These are phyloP conservation scores for Plemyria rubiginata DNA, from an alignment of 2,888 invertebrate genomes.

Conservation along the genomic window DNA sequence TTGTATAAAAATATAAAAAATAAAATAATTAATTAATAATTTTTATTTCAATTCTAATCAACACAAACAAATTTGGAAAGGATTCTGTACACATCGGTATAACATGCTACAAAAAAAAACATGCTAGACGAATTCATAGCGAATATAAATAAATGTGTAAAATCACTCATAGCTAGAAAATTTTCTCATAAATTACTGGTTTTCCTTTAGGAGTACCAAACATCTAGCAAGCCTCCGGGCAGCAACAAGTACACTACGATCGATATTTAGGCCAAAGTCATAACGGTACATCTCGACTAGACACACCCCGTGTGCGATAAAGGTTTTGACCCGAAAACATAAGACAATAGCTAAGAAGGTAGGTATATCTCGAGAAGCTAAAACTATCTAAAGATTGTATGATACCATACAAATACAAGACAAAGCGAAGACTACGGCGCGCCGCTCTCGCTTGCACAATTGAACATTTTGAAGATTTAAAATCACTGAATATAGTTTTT, in stretches of 20 bases:
- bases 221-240: not conserved
- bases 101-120: no score
- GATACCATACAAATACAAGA: conserved; percentile 17
- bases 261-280: conserved; percentile 27
- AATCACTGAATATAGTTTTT: no score
- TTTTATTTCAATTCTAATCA: conserved; percentile 23
- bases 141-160: no score
- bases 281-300: conserved; percentile 22
- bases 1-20: no score
- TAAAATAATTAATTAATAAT: no score
- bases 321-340: conserved; percentile 35
- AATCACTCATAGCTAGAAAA: no score
- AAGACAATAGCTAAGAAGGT: conserved; percentile 22
- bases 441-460: no score
- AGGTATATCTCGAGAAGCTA: conserved; percentile 18
- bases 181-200: not conserved
- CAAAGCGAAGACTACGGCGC: no score
- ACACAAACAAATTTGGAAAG: not conserved
- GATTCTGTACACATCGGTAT: not conserved
- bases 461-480: no score
- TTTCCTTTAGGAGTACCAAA: not conserved
- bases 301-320: conserved; percentile 32
- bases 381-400: conserved; percentile 18
- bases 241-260: conserved; percentile 19
- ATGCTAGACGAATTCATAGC: no score